Conservation (phyloP, 2,888 invertebrate species). For the Bellardia pandia region DNA sequence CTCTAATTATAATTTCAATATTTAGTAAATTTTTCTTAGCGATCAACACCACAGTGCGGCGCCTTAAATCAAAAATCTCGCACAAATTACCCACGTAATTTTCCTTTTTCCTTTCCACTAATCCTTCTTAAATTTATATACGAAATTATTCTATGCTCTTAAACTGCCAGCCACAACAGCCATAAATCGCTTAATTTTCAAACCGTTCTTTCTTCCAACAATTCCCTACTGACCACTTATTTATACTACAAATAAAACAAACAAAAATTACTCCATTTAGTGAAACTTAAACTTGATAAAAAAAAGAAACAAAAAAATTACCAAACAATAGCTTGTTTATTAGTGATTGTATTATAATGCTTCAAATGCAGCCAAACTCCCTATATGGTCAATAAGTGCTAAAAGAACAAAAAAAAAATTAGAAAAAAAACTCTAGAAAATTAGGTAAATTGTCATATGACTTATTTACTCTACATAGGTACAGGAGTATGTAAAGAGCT, state of each 20-base stretch:
- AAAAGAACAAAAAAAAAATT: conserved; percentile 27
- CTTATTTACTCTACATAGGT: conserved; percentile 58
- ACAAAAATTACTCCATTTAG: conserved; percentile 60
- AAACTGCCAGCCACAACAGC: neutral
- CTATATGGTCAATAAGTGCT: conserved; percentile 24
- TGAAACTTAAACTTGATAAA: neutral
- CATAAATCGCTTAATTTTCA: conserved; percentile 57
- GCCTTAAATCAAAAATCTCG: neutral
- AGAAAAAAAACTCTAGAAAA: conserved; percentile 38
- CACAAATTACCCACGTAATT: neutral
- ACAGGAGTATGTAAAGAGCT: neutral
- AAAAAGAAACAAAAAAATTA: conserved; percentile 53
- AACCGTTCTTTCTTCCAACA: neutral
- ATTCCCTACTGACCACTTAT: conserved; percentile 23
- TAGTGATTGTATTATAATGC: conserved; percentile 56
- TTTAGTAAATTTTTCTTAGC: no score
- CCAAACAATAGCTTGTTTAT: conserved; percentile 70
- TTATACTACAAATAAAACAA: neutral
- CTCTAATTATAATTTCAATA: no score
- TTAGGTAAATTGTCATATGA: conserved; percentile 66
- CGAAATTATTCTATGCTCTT: neutral
- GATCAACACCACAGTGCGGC: neutral
- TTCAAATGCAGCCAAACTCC: conserved; percentile 11
- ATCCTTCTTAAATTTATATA: neutral
- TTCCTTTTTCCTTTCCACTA: neutral